phyloP scores from a whole-genome alignment of 2,888 invertebrate genomes.

The Pecten maximus region DNA sequence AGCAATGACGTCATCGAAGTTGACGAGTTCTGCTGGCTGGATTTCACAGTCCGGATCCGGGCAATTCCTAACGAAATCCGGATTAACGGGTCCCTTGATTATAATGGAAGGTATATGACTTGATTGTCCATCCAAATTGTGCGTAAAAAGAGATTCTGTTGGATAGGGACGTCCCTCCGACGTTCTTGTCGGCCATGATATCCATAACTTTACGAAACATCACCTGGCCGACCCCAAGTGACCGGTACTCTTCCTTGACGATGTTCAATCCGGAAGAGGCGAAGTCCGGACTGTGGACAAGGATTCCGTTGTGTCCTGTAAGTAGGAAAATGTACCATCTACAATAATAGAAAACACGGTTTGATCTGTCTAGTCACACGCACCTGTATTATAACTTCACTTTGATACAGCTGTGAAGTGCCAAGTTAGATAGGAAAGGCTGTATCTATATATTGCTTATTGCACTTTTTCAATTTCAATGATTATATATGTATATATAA shows the following conservation, averaged over 20 bases:
- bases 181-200: constrained; percentile 68
- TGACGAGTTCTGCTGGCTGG: constrained; percentile 57
- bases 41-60: constrained; percentile 62
- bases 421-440: too few species aligned
- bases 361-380: too few species aligned
- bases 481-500: too few species aligned
- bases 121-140: constrained; percentile 71
- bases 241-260: constrained; percentile 65
- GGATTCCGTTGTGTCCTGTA: constrained; percentile 70
- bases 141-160: constrained; percentile 68
- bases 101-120: constrained; percentile 68
- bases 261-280: constrained; percentile 72
- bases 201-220: constrained; percentile 68
- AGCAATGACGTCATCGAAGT: constrained; percentile 64
- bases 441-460: too few species aligned
- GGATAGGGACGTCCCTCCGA: constrained; percentile 68
- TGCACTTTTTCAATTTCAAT: too few species aligned
- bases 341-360: too few species aligned
- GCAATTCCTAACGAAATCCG: constrained; percentile 57
- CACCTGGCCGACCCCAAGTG: constrained; percentile 62
- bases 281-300: constrained; percentile 63
- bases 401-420: too few species aligned
- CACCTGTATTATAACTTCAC: too few species aligned
- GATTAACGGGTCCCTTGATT: constrained; percentile 67
- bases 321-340: constrained; percentile 24